Evolutionary conservation across 2,888 invertebrate species (phyloP).

Genomic region (Stenotaenia linearis): DNA sequence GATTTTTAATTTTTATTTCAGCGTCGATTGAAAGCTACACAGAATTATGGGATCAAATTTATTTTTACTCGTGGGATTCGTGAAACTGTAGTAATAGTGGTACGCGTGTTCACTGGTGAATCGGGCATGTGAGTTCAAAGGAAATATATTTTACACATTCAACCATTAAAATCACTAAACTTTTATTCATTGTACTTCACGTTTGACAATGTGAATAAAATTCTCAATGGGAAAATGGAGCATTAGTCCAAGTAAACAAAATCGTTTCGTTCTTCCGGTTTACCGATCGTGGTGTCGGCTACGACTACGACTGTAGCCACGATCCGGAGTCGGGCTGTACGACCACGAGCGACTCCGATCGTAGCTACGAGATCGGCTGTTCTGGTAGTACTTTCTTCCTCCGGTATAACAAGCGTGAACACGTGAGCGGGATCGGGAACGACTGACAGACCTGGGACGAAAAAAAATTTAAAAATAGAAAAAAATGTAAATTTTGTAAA

Average conservation of each 20-base stretch:
- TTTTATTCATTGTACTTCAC: not conserved
- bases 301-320: not conserved
- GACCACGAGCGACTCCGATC: not conserved
- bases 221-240: not conserved
- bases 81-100: no score
- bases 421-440: not conserved
- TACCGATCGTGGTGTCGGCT: not conserved
- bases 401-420: not conserved
- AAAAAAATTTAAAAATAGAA: not conserved
- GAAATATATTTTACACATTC: not conserved
- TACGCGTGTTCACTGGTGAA: no score
- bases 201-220: not conserved
- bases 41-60: not conserved
- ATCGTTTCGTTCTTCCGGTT: not conserved
- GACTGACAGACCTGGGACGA: not conserved
- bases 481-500: not conserved
- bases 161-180: not conserved
- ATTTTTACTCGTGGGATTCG: constrained; percentile 4
- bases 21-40: not conserved
- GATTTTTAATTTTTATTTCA: not conserved
- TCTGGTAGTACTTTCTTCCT: not conserved
- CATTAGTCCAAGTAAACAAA: no score
- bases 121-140: no score
- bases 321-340: not conserved
- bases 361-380: not conserved